A percentile compares a stretch with the other conserved stretches of the same genome.
Evolutionary conservation across 2,888 invertebrate genomes (phyloP).

Genomic region (Phymatocera aterrima): DNA sequence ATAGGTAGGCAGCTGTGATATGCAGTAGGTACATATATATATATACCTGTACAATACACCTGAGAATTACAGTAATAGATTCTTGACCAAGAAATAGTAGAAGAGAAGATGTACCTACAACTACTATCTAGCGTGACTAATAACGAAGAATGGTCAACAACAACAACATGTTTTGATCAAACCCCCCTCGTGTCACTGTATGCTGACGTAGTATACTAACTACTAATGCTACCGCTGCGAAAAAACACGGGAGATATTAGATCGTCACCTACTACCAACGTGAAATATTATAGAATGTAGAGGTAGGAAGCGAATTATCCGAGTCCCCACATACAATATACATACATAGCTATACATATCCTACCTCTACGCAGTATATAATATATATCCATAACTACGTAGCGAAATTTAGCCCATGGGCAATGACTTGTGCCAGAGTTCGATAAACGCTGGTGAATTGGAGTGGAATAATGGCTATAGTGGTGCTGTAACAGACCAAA

Average conservation of each 20-base stretch:
- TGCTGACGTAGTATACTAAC: neutral
- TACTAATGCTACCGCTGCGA: neutral
- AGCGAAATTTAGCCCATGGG: slow-evolving; percentile 22
- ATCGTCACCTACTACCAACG: too few species aligned
- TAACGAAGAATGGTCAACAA: slow-evolving; percentile 16
- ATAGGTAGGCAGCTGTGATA: too few species aligned
- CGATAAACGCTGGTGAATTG: slow-evolving; percentile 39
- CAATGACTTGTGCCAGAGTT: slow-evolving; percentile 23
- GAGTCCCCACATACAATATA: too few species aligned
- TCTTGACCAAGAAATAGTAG: slow-evolving; percentile 20
- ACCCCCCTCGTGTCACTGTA: slow-evolving; percentile 8
- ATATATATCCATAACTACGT: neutral
- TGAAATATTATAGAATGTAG: too few species aligned
- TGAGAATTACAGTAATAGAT: slow-evolving; percentile 36
- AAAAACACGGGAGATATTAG: neutral
- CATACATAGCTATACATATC: too few species aligned
- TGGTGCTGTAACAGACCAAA: too few species aligned
- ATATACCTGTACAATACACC: neutral
- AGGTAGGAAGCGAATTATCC: too few species aligned
- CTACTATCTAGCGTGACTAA: slow-evolving; percentile 8
- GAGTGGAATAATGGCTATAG: slow-evolving; percentile 34
- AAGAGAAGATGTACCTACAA: neutral
- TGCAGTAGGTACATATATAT: neutral
- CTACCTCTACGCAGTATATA: neutral
- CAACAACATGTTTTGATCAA: slow-evolving; percentile 39